Conservation (phyloP, 2,888 invertebrate genomes). For the Standfussiana lucernea region DNA sequence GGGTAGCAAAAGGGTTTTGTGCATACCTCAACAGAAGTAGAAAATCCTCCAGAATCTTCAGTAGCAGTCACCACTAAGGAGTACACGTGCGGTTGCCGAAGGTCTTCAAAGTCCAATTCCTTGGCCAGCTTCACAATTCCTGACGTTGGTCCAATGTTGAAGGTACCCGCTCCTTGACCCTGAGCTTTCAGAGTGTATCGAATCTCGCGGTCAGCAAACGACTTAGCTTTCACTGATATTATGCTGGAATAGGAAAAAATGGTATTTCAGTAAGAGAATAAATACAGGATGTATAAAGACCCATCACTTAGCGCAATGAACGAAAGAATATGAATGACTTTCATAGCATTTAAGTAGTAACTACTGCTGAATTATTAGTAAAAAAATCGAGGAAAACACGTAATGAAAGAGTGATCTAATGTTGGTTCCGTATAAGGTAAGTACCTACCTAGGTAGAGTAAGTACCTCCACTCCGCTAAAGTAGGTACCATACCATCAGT, state of each 20-base stretch:
- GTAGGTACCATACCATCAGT: no score
- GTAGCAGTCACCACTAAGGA: conserved; percentile 98
- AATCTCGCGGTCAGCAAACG: conserved; percentile 98
- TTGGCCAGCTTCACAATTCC: conserved; percentile 99
- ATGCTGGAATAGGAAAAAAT: conserved; percentile 92
- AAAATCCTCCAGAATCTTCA: conserved; percentile 99
- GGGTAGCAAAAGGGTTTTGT: neutral
- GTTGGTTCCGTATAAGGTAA: neutral
- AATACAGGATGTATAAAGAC: neutral
- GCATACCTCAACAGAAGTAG: conserved; percentile 97
- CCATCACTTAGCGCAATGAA: neutral
- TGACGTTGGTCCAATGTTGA: conserved; percentile 98
- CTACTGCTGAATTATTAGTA: neutral
- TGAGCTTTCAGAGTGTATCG: conserved; percentile 98
- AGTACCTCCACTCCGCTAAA: neutral
- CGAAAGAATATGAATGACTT: neutral
- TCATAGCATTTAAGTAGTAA: neutral
- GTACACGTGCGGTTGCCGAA: conserved; percentile 98
- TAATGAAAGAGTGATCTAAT: neutral
- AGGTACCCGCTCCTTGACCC: conserved; percentile 98
- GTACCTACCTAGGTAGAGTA: neutral
- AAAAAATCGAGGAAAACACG: neutral
- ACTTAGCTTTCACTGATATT: conserved; percentile 98
- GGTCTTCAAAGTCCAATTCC: conserved; percentile 98
- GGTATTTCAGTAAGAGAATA: neutral